Evolutionary conservation across 1,140 invertebrate species (phyloP).

Genomic region (Cecropterus lyciades): DNA sequence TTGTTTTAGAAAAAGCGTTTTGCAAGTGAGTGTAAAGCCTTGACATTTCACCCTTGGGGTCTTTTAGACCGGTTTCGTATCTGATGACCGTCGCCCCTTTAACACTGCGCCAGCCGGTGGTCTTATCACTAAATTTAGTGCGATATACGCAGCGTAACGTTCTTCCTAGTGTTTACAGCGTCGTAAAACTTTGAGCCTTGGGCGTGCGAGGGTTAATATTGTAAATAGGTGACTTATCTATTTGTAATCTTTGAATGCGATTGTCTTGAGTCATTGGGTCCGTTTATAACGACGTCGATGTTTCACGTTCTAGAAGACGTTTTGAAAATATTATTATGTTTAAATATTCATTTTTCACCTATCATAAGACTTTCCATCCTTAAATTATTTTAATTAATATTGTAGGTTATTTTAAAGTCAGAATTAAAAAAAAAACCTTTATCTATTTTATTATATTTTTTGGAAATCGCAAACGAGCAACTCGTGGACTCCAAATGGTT

Average conservation of each 20-base stretch:
- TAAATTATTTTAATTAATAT: too few species aligned
- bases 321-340: too few species aligned
- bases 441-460: too few species aligned
- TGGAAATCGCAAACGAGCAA: too few species aligned
- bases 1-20: conserved; percentile 42
- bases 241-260: conserved; percentile 31
- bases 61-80: conserved; percentile 52
- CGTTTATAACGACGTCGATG: conserved; percentile 1
- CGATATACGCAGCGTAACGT: conserved; percentile 43
- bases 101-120: conserved; percentile 32
- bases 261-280: conserved; percentile 7
- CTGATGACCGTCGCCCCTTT: conserved; percentile 59
- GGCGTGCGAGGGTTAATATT: conserved; percentile 42
- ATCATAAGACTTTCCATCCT: too few species aligned
- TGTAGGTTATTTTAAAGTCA: too few species aligned
- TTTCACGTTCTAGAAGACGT: neutral
- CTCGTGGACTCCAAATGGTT: too few species aligned
- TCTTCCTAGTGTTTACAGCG: conserved; percentile 51
- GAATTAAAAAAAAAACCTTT: too few species aligned
- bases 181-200: conserved; percentile 43
- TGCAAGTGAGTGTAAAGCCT: conserved; percentile 55
- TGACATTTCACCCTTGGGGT: conserved; percentile 53
- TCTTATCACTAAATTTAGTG: conserved; percentile 48
- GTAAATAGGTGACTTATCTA: conserved; percentile 43
- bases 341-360: too few species aligned